Conservation (phyloP, 2,888 invertebrate genomes). For the Megamerina dolium region DNA sequence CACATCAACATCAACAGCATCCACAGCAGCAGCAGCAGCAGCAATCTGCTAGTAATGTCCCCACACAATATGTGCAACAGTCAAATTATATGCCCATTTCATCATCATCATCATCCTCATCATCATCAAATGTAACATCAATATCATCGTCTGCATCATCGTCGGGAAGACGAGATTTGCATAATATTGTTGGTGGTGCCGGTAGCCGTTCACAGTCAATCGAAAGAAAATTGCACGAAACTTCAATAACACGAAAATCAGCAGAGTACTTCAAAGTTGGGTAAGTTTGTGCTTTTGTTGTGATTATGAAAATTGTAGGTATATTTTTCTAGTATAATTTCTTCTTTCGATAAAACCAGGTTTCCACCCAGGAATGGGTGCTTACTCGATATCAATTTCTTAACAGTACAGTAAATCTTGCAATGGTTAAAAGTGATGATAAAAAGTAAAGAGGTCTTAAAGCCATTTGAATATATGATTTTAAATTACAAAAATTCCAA, state of each 20-base stretch:
- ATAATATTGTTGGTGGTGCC: conserved; percentile 30
- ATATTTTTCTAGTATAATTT: too few relatives aligned
- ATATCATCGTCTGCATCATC: conserved; percentile 18
- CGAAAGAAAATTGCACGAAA: conserved; percentile 40
- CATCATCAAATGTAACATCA: conserved; percentile 12
- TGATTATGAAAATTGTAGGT: too few relatives aligned
- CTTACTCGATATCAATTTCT: too few relatives aligned
- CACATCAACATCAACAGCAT: too few relatives aligned
- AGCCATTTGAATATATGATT: too few relatives aligned
- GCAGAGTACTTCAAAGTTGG: conserved; percentile 38
- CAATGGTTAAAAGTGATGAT: too few relatives aligned
- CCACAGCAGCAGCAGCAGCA: conserved; percentile 22
- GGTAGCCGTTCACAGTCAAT: conserved; percentile 42
- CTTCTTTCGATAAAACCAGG: too few relatives aligned
- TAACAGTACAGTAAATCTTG: too few relatives aligned
- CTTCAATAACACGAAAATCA: conserved; percentile 33
- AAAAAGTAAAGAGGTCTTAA: too few relatives aligned
- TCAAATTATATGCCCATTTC: conserved; percentile 9
- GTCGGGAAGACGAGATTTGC: conserved; percentile 28
- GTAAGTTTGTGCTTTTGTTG: too few relatives aligned
- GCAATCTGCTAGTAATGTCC: conserved; percentile 22
- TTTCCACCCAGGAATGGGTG: too few relatives aligned
- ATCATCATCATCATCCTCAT: conserved; percentile 4
- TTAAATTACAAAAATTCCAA: too few relatives aligned
- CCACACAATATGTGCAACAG: conserved; percentile 18